A percentile compares a stretch with the other conserved stretches of the same genome.
These are phyloP conservation scores for Lepidothrix coronata DNA, from an alignment of 2,113 vertebrate genomes.

Conservation along the genomic window DNA sequence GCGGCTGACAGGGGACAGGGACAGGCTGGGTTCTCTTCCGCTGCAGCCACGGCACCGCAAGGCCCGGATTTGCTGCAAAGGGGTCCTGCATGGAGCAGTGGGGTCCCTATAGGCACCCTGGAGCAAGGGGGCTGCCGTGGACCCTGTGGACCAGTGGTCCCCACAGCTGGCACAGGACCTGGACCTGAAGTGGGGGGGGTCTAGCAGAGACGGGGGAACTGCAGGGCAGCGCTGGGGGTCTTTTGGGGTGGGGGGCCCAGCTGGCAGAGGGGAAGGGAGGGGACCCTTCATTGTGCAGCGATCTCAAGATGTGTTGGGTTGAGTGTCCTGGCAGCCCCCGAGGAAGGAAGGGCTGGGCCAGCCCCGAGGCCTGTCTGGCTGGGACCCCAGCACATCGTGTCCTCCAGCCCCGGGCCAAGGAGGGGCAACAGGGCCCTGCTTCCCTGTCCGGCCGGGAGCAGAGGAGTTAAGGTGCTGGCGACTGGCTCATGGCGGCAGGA, in stretches of 20 bases:
- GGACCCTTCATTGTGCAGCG: rapidly evolving
- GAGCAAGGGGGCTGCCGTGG: neutral
- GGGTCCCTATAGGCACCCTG: neutral
- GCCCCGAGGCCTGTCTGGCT: neutral
- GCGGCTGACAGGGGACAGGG: neutral
- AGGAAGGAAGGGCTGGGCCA: neutral
- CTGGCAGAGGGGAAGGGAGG: neutral
- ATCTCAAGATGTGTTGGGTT: neutral
- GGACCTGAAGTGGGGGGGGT: too few species aligned
- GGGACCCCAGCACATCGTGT: neutral
- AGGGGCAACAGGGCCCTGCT: rapidly evolving
- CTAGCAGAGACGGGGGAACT: neutral
- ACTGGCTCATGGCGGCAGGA: neutral
- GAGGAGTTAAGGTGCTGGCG: neutral
- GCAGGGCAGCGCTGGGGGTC: neutral
- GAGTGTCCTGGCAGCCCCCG: neutral
- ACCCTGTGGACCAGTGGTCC: neutral
- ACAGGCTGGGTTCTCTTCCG: rapidly evolving
- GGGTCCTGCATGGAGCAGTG: rapidly evolving
- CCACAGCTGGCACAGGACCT: neutral
- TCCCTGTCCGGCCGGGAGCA: neutral
- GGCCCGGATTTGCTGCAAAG: rapidly evolving
- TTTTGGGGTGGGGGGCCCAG: neutral
- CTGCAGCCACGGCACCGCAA: rapidly evolving
- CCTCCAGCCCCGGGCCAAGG: rapidly evolving